Conservation (phyloP, 2,888 invertebrate species). For the Tetrapedia diversipes region DNA sequence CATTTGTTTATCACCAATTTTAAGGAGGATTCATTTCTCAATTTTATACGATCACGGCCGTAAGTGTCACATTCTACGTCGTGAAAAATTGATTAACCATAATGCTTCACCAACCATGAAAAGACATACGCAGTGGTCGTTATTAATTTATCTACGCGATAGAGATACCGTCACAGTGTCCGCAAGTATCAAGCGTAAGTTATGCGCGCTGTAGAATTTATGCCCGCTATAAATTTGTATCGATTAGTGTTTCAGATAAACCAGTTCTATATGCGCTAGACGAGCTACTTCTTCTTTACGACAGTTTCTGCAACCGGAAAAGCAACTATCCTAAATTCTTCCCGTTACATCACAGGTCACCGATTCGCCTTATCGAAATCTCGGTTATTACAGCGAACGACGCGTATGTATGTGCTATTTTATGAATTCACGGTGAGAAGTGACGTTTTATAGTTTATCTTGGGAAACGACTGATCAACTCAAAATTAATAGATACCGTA, state of each 20-base stretch:
- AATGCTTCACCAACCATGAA: not conserved
- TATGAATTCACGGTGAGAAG: not conserved
- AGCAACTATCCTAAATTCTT: slow-evolving; percentile 27
- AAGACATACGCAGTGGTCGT: not conserved
- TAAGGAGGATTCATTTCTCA: too few relatives aligned
- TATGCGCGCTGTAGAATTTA: slow-evolving; percentile 15
- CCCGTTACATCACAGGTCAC: slow-evolving; percentile 33
- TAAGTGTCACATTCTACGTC: slow-evolving; percentile 2
- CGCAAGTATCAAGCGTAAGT: not conserved
- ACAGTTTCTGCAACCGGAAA: not conserved
- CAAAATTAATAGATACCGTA: too few relatives aligned
- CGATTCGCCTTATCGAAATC: slow-evolving; percentile 23
- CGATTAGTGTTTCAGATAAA: slow-evolving; percentile 18
- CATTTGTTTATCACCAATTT: too few relatives aligned
- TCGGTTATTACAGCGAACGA: slow-evolving; percentile 9
- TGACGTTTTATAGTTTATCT: slow-evolving; percentile 27
- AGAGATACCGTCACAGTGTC: not conserved
- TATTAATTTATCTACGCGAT: slow-evolving; percentile 1
- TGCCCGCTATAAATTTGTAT: slow-evolving; percentile 14
- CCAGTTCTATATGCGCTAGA: slow-evolving; percentile 21
- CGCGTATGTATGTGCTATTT: slow-evolving; percentile 21
- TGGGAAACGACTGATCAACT: slow-evolving; percentile 24
- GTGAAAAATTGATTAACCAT: not conserved
- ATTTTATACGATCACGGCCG: not conserved
- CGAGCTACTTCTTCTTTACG: not conserved